These are phyloP conservation scores for Chironomus riparius DNA, from an alignment of 2,888 invertebrate genomes.

Conservation along the genomic window DNA sequence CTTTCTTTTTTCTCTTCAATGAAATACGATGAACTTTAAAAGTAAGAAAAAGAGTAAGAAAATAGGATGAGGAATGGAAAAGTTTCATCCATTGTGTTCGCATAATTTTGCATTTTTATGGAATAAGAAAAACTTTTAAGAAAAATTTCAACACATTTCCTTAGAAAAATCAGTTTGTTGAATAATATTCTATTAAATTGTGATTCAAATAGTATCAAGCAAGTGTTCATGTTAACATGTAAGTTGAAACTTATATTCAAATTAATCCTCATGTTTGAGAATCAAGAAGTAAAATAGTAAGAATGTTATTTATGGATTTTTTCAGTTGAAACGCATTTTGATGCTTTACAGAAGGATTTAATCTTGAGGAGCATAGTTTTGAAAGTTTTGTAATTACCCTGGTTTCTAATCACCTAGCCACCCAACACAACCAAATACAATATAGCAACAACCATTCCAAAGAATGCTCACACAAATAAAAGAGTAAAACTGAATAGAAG, in stretches of 20 bases:
- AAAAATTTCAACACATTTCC: too few relatives aligned
- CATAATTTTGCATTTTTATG: constrained; percentile 18
- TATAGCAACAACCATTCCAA: not conserved
- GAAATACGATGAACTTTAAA: not conserved
- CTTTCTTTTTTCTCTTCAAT: too few relatives aligned
- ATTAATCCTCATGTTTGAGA: too few relatives aligned
- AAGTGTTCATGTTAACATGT: not conserved
- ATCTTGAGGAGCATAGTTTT: too few relatives aligned
- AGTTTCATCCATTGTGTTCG: constrained; percentile 11
- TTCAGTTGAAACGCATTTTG: too few relatives aligned
- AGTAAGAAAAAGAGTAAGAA: not conserved
- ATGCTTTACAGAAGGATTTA: too few relatives aligned
- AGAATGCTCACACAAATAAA: not conserved
- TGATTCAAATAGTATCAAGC: not conserved
- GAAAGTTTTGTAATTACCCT: too few relatives aligned
- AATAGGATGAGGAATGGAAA: not conserved
- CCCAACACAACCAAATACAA: too few relatives aligned
- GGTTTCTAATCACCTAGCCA: too few relatives aligned
- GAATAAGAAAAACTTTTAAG: not conserved
- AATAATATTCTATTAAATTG: not conserved
- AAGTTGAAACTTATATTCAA: not conserved
- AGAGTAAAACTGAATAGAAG: not conserved
- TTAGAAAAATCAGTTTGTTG: not conserved
- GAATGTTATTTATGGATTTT: too few relatives aligned
- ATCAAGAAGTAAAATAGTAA: too few relatives aligned